phyloP scores from a whole-genome alignment of 2,888 invertebrate genomes.

The Ellobium chinense region DNA sequence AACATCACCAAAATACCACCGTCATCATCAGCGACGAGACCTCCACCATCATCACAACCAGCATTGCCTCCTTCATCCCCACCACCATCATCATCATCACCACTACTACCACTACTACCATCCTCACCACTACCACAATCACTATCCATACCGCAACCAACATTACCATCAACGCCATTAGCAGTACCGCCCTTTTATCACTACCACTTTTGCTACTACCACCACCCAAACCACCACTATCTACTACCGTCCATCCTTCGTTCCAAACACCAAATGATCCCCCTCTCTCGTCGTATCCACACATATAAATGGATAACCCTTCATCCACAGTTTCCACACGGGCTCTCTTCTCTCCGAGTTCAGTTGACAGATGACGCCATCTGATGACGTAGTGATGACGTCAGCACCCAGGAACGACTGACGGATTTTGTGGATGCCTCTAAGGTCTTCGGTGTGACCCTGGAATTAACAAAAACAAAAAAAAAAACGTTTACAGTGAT shows the following conservation, averaged over 20 bases:
- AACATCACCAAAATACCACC: too few species aligned
- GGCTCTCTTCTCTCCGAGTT: slow-evolving; percentile 60
- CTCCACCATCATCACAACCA: too few species aligned
- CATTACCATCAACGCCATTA: too few species aligned
- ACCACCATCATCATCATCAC: too few species aligned
- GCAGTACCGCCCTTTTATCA: too few species aligned
- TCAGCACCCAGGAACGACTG: slow-evolving; percentile 54
- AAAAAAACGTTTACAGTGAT: too few species aligned
- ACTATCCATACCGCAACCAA: too few species aligned
- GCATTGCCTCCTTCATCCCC: too few species aligned
- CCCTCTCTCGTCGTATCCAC: slow-evolving; percentile 60
- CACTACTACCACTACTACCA: too few species aligned
- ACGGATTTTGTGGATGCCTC: slow-evolving; percentile 58
- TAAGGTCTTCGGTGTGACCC: slow-evolving; percentile 74
- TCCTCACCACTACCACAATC: too few species aligned
- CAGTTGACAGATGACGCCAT: slow-evolving; percentile 72
- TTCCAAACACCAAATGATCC: slow-evolving; percentile 62
- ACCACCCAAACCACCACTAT: not conserved
- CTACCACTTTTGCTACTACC: too few species aligned
- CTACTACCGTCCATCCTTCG: slow-evolving; percentile 69
- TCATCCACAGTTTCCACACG: slow-evolving; percentile 69
- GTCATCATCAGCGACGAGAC: too few species aligned
- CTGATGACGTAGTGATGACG: slow-evolving; percentile 71
- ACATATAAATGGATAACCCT: slow-evolving; percentile 66
- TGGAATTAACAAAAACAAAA: slow-evolving; percentile 45